Evolutionary conservation across 2,888 invertebrate species (phyloP).

Genomic region (Ditula angustiorana): DNA sequence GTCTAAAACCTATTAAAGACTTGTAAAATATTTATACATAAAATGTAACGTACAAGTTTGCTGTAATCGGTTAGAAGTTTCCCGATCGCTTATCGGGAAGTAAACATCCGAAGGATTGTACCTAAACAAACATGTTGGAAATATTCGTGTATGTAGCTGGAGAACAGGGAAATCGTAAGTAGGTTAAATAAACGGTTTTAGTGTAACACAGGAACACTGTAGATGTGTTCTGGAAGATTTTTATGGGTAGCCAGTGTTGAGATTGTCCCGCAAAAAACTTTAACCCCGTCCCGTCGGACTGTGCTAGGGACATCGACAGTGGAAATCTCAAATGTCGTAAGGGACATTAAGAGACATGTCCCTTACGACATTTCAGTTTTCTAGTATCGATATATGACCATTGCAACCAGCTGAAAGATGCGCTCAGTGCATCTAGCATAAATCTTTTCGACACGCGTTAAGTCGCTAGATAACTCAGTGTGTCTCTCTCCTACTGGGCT

Average conservation of each 20-base stretch:
- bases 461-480: too few relatives aligned
- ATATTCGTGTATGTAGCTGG: slow-evolving; percentile 10
- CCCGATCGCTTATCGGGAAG: slow-evolving; percentile 16
- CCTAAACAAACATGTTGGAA: slow-evolving; percentile 20
- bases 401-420: too few relatives aligned
- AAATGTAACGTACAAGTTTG: neutral
- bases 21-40: neutral
- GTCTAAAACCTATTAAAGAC: neutral
- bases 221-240: neutral
- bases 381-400: too few relatives aligned
- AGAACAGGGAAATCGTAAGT: slow-evolving; percentile 28
- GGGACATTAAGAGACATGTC: too few relatives aligned
- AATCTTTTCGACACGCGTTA: too few relatives aligned
- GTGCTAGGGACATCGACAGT: too few relatives aligned
- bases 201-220: neutral
- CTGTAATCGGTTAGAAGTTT: slow-evolving; percentile 18
- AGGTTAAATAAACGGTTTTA: slow-evolving; percentile 21
- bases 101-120: slow-evolving; percentile 24
- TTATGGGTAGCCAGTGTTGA: neutral
- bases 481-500: too few relatives aligned
- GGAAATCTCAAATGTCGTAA: too few relatives aligned
- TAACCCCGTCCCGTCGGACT: too few relatives aligned
- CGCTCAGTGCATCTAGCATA: too few relatives aligned
- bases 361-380: too few relatives aligned
- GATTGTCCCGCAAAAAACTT: too few relatives aligned